Evolutionary conservation across 2,888 invertebrate species (phyloP).

Genomic region (Pheosia tremula): DNA sequence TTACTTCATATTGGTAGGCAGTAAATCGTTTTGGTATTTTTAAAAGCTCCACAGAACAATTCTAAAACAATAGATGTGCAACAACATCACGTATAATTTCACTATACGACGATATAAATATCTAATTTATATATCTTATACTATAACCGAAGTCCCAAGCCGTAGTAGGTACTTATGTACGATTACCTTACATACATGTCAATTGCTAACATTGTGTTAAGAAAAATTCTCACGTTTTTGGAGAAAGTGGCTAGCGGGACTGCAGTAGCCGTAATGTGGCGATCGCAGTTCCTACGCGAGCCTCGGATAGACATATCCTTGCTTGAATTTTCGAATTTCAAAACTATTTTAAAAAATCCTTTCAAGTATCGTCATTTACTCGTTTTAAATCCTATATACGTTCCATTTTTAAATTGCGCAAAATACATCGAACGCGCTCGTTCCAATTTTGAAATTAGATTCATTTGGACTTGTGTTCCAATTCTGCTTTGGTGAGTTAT

Average conservation of each 20-base stretch:
- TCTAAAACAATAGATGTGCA: not conserved
- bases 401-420: not conserved
- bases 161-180: not conserved
- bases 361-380: not conserved
- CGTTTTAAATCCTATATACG: not conserved
- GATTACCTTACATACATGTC: conserved; percentile 8
- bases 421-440: not conserved
- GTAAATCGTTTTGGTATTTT: not conserved
- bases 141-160: not conserved
- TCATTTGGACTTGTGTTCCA: not conserved
- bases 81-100: not conserved
- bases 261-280: not conserved
- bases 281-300: not conserved
- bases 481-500: not conserved
- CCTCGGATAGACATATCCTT: not conserved
- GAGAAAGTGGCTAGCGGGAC: conserved; percentile 33
- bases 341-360: not conserved
- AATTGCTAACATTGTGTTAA: conserved; percentile 33
- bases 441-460: not conserved
- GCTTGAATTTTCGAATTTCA: not conserved
- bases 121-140: not conserved
- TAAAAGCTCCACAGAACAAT: not conserved
- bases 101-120: not conserved
- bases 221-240: conserved; percentile 42
- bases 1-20: no score